phyloP scores from a whole-genome alignment of 2,888 invertebrate species.

The Exocentrus adspersus region DNA sequence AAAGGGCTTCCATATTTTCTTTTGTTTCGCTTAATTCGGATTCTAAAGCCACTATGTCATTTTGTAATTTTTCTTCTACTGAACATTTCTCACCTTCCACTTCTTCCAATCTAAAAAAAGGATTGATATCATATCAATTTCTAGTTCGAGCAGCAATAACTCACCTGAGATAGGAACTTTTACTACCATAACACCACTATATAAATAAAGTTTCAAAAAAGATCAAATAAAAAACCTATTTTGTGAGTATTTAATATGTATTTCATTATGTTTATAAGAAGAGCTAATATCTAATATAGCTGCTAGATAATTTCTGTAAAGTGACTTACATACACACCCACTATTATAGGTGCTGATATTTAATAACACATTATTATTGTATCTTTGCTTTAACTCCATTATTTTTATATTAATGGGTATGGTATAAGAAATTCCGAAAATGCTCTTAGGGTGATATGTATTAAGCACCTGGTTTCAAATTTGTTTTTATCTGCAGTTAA shows the following conservation, averaged over 20 bases:
- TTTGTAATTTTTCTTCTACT: slow-evolving; percentile 40
- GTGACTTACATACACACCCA: not conserved
- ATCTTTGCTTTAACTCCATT: not conserved
- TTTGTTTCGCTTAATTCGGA: slow-evolving; percentile 45
- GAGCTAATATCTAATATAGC: not conserved
- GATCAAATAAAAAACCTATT: not conserved
- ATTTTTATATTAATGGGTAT: slow-evolving; percentile 31
- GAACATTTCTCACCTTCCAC: slow-evolving; percentile 46
- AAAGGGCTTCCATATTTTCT: slow-evolving; percentile 30
- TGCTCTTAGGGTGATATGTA: slow-evolving; percentile 58
- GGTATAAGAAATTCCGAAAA: slow-evolving; percentile 59
- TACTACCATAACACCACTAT: slow-evolving; percentile 24
- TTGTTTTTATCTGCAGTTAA: slow-evolving; percentile 53
- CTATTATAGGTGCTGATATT: slow-evolving; percentile 2
- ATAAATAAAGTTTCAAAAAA: not conserved
- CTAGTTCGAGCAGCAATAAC: slow-evolving; percentile 41
- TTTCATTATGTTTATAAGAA: not conserved
- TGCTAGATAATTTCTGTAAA: not conserved
- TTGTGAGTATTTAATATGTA: not conserved
- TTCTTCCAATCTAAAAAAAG: slow-evolving; percentile 57
- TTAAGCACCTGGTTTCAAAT: slow-evolving; percentile 61
- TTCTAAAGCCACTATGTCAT: slow-evolving; percentile 36
- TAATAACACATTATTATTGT: not conserved
- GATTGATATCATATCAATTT: slow-evolving; percentile 60
- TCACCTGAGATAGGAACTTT: slow-evolving; percentile 40